These are phyloP conservation scores for Hystrix cristata DNA, from an alignment of 2,113 vertebrate genomes.

Conservation along the genomic window DNA sequence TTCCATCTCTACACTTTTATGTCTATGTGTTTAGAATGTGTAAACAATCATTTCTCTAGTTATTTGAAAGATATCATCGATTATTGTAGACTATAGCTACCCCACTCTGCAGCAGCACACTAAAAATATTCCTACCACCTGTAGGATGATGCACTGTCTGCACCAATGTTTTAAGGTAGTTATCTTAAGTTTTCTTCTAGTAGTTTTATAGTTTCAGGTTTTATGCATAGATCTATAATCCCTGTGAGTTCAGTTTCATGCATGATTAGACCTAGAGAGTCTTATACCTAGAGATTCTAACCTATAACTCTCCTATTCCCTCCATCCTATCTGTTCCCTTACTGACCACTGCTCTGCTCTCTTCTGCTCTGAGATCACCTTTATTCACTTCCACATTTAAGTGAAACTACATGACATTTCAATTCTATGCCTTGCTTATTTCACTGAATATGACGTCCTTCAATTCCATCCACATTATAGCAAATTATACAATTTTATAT, in stretches of 20 bases:
- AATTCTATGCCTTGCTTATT: not conserved
- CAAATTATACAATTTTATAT: not conserved
- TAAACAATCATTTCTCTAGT: too few relatives aligned
- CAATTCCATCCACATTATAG: not conserved
- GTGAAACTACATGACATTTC: not conserved
- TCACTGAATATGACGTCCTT: not conserved
- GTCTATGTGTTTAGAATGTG: not conserved
- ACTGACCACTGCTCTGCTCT: too few relatives aligned
- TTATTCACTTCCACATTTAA: not conserved
- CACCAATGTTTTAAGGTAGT: not conserved
- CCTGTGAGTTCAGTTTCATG: not conserved
- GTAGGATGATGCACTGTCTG: not conserved
- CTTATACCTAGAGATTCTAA: too few relatives aligned
- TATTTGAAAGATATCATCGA: not conserved
- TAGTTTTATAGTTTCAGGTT: not conserved
- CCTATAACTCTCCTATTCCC: accelerated
- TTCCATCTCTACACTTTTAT: not conserved
- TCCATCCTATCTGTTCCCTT: not conserved
- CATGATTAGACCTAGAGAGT: not conserved
- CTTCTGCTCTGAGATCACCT: not conserved
- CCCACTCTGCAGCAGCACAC: too few relatives aligned
- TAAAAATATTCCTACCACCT: not conserved
- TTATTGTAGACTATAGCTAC: not conserved
- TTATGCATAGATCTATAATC: not conserved
- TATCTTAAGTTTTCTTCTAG: not conserved